Evolutionary conservation across 2,113 vertebrate genomes (phyloP), one percentile per base, ranked within the genome.

Genomic region (Oreochromis spilurus): DNA sequence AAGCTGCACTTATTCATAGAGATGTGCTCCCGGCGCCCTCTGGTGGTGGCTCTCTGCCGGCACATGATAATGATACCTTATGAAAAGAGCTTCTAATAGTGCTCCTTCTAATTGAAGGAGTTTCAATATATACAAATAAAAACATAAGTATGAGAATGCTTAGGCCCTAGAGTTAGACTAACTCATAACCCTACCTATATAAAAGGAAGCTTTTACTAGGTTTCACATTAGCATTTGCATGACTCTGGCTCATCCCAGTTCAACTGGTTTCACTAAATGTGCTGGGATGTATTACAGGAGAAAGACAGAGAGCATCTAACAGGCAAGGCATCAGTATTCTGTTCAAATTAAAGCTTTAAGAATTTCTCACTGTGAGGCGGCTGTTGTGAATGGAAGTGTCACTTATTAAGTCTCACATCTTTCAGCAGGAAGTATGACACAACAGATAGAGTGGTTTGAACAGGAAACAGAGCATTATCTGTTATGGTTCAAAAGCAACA

Each of bases 1-100:
- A 54, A 55, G 52, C 78, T 54, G 5, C 52, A 75, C 2, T 21
- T 34, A 14, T 8, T 50, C 45, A 43, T 2, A 0, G 65, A 26
- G 53, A 79, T 54, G 40, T 65, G 45, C 29, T 62, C 14, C 24
- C 3, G 12, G 1, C 50, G 31, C 85, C 84, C 83, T 52, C 94
- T 93, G 57, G 86, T 91, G 94, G 92, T 4, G 24, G 78, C 1
- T 79, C 4, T 29, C 4, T 79, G 81, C 19, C 75, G 24, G 58
- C 38, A 86, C 88, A 84, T 6, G 38, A 60, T 2, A 19, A 29
- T 60, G 19, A 81, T 45, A 58, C n/a, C 34, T 24, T 10, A 2
- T 16, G 14, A 55, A 40, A 40, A 40, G 31, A n/a, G 34, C 7
- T 24, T 36, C 31, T 55, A 38, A 38, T 65, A 38, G 60, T 38